These are phyloP conservation scores for Poliocrania exsul DNA, from an alignment of 2,797 vertebrate species.

Conservation along the genomic window DNA sequence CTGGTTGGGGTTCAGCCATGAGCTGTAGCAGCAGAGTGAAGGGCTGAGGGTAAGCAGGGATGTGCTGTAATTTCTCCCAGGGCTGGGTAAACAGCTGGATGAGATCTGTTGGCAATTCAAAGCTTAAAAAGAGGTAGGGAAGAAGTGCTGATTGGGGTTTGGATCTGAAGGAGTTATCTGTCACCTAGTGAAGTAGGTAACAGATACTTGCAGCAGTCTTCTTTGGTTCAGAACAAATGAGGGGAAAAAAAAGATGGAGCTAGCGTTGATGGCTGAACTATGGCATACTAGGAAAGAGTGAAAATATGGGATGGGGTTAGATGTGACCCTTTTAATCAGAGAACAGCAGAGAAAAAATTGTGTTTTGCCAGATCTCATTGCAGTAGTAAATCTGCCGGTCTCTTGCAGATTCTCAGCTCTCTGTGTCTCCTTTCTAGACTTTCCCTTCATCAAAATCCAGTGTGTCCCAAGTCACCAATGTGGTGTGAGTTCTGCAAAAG, in stretches of 20 bases:
- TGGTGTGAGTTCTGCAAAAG: not conserved
- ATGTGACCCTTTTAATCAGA: not conserved
- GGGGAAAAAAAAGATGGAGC: too few relatives aligned
- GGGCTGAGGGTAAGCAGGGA: not conserved
- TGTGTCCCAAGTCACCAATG: not conserved
- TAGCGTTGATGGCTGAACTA: not conserved
- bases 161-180: not conserved
- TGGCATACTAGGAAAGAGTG: not conserved
- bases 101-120: not conserved
- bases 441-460: not conserved
- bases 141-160: not conserved
- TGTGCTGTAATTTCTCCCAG: not conserved
- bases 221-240: not conserved
- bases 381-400: not conserved
- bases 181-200: not conserved
- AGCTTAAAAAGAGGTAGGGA: not conserved
- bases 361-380: not conserved
- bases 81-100: not conserved
- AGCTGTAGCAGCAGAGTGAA: not conserved
- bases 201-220: not conserved
- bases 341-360: not conserved
- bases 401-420: not conserved
- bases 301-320: not conserved
- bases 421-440: not conserved
- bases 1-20: rapidly evolving